Base-by-base conservation (phyloP, 2,888 invertebrate species). In the Mimumesa dahlbomi region DNA sequence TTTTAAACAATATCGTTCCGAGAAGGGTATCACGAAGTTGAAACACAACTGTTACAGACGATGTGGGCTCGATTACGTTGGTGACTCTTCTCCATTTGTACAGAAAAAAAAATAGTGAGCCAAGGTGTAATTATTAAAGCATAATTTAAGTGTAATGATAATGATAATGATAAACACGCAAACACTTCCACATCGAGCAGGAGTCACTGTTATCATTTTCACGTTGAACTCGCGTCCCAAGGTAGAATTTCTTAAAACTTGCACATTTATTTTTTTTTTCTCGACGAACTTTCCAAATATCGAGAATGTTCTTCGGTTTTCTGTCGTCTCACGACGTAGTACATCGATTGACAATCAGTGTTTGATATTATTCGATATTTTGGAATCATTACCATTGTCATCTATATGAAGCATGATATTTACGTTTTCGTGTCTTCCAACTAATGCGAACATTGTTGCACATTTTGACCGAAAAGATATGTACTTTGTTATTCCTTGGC, bases 361-460 rank as follows among this genome's bases (percentile, higher is more conserved):
- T n/a, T 38, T 70, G 45, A 68, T 46, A 65, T 70, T 57, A 63
- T 45, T 38, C 54, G 13, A 54, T 75, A 31, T 58, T 63, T 65
- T 63, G 16, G 21, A 46, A 42, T 73, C 63, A 29, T 66, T 61
- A 38, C 46, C 50, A 46, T 52, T 57, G 18, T 54, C 13, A 40
- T n/a, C n/a, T n/a, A n/a, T 6, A 40, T 43, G 54, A 9, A 9
- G 54, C 68, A 69, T 69, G 79, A 78, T 77, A 66, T 73, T 62
- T 73, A 72, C 74, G 71, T 50, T 58, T 73, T 83, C 78, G 81
- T 83, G 83, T 84, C 84, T 84, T 84, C 82, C 82, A 81, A 73
- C 50, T 65, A 58, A 53, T 53, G n/a, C 29, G 7, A 67, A 63
- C 43, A 63, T 66, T 42, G 14, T 52, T 59, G 36, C 58, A 70